These are phyloP conservation scores for Megalonaias nervosa DNA, from an alignment of 1,140 invertebrate species.

Conservation along the genomic window DNA sequence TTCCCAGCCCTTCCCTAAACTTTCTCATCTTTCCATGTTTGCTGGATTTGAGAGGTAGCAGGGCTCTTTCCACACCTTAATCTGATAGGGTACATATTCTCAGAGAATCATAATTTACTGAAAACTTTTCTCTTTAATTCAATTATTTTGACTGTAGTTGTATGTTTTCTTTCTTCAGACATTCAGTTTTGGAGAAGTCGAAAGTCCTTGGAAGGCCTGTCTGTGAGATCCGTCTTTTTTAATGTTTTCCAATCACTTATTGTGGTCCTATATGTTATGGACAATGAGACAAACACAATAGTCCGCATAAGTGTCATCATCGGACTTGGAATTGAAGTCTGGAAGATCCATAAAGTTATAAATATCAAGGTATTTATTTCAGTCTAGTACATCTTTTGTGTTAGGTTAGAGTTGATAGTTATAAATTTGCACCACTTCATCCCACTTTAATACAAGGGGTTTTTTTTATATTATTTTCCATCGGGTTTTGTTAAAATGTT, in stretches of 20 bases:
- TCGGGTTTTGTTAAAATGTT: too few relatives aligned
- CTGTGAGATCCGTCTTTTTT: slow-evolving; percentile 99
- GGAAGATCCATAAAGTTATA: slow-evolving; percentile 99
- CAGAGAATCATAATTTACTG: too few relatives aligned
- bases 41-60: too few relatives aligned
- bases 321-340: slow-evolving; percentile 97
- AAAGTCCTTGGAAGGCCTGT: slow-evolving; percentile 96
- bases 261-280: slow-evolving; percentile 95
- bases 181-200: slow-evolving; percentile 99
- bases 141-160: neutral
- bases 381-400: neutral
- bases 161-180: slow-evolving; percentile 76
- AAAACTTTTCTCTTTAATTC: too few relatives aligned
- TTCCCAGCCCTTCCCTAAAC: too few relatives aligned
- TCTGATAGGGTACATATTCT: too few relatives aligned
- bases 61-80: too few relatives aligned
- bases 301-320: slow-evolving; percentile 88
- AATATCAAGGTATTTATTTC: slow-evolving; percentile 68
- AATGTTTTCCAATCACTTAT: slow-evolving; percentile 97
- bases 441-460: too few relatives aligned
- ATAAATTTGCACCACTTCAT: too few relatives aligned
- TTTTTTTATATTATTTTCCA: too few relatives aligned
- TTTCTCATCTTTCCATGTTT: too few relatives aligned
- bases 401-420: too few relatives aligned
- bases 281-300: slow-evolving; percentile 98